These are phyloP conservation scores for Spisula solida DNA, from an alignment of 2,888 invertebrate genomes.

Conservation along the genomic window DNA sequence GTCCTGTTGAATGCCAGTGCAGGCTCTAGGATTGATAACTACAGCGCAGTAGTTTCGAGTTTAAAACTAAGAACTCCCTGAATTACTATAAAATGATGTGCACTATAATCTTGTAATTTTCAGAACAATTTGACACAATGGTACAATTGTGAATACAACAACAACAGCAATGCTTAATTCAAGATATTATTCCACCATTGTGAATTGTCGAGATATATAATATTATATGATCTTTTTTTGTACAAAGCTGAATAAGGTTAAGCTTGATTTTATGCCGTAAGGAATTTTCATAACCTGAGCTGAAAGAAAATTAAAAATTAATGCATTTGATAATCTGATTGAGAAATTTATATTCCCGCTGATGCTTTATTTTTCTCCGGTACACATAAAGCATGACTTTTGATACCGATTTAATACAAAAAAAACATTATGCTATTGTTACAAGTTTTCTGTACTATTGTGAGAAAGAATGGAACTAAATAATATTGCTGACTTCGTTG, in stretches of 20 bases:
- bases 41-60: too few species aligned
- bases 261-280: conserved; percentile 10
- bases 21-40: too few species aligned
- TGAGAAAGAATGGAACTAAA: background rate
- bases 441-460: background rate
- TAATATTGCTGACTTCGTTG: background rate
- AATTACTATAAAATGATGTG: too few species aligned
- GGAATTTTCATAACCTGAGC: conserved; percentile 13
- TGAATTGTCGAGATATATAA: background rate
- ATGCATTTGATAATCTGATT: conserved; percentile 26
- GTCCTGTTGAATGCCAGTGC: too few species aligned
- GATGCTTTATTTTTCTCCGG: background rate
- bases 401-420: conserved; percentile 16
- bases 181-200: background rate
- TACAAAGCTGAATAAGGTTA: background rate
- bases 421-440: background rate
- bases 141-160: too few species aligned
- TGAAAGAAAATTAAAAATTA: conserved; percentile 21
- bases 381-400: conserved; percentile 2
- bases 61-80: too few species aligned
- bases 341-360: background rate
- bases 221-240: background rate
- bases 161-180: too few species aligned
- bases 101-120: too few species aligned
- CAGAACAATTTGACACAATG: too few species aligned